phyloP scores from a whole-genome alignment of 2,888 invertebrate species.

The Alitta virens region DNA sequence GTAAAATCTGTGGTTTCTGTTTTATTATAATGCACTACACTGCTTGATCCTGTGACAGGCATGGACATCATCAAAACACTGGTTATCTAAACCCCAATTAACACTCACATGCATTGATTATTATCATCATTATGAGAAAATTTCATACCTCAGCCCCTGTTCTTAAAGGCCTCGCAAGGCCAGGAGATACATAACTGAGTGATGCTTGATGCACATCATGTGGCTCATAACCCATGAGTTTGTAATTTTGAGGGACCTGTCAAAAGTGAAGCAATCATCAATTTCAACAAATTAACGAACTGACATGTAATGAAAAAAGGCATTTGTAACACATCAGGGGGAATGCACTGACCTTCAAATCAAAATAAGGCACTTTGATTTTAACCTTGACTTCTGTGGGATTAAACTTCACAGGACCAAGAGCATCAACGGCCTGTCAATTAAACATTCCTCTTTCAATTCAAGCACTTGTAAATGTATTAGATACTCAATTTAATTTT shows the following conservation, averaged over 20 bases:
- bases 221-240: constrained; percentile 41
- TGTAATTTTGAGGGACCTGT: constrained; percentile 51
- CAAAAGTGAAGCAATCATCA: background rate
- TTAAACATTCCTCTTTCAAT: background rate
- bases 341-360: constrained; percentile 32
- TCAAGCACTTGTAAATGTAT: too few species aligned
- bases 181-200: constrained; percentile 46
- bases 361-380: constrained; percentile 49
- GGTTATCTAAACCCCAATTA: too few species aligned
- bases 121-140: too few species aligned
- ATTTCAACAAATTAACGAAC: background rate
- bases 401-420: constrained; percentile 44
- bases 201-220: constrained; percentile 42
- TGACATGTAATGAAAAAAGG: background rate
- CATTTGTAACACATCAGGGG: too few species aligned
- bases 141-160: constrained; percentile 55
- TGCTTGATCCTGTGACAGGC: too few species aligned
- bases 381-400: constrained; percentile 47
- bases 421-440: constrained; percentile 48
- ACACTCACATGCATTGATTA: too few species aligned
- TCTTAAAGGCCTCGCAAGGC: constrained; percentile 39
- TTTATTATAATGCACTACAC: too few species aligned
- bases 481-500: too few species aligned
- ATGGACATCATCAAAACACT: too few species aligned
- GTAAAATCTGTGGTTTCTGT: too few species aligned